phyloP scores from a whole-genome alignment of 1,140 invertebrate genomes.

The Drosophila orosa region DNA sequence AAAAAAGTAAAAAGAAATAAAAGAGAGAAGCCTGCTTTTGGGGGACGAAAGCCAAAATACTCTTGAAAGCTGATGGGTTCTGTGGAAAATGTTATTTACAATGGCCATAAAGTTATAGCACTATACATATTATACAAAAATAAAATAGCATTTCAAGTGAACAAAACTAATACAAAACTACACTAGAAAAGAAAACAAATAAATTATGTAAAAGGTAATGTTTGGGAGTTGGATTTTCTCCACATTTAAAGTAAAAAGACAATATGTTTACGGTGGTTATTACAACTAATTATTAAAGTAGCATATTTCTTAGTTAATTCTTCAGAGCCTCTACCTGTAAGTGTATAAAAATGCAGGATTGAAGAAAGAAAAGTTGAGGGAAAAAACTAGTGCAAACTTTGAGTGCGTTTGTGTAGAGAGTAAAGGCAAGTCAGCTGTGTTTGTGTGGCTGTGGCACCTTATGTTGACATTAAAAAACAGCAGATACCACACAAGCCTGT shows the following conservation, averaged over 20 bases:
- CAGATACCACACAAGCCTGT: slow-evolving; percentile 6
- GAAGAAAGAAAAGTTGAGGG: slow-evolving; percentile 1
- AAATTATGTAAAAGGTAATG: background rate
- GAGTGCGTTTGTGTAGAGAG: slow-evolving; percentile 21
- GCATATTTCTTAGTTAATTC: background rate
- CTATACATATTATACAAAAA: background rate
- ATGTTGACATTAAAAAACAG: slow-evolving; percentile 60
- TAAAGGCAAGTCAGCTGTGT: slow-evolving; percentile 30
- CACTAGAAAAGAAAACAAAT: background rate
- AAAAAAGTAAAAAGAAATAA: slow-evolving; percentile 32
- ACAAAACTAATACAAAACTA: background rate
- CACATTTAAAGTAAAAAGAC: background rate
- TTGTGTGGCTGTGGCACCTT: slow-evolving; percentile 45
- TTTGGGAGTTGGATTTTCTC: background rate
- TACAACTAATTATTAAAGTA: background rate
- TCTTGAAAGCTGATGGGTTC: background rate
- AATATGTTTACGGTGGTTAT: background rate
- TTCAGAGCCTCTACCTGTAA: background rate
- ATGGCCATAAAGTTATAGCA: background rate
- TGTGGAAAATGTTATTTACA: background rate
- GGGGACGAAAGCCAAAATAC: slow-evolving; percentile 7
- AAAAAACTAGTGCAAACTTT: slow-evolving; percentile 41
- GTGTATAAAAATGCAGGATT: slow-evolving; percentile 8
- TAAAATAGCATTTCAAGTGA: background rate
- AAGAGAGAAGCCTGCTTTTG: background rate